Base-by-base conservation (phyloP, 1,140 invertebrate species). In the Camponotus vicinus region DNA sequence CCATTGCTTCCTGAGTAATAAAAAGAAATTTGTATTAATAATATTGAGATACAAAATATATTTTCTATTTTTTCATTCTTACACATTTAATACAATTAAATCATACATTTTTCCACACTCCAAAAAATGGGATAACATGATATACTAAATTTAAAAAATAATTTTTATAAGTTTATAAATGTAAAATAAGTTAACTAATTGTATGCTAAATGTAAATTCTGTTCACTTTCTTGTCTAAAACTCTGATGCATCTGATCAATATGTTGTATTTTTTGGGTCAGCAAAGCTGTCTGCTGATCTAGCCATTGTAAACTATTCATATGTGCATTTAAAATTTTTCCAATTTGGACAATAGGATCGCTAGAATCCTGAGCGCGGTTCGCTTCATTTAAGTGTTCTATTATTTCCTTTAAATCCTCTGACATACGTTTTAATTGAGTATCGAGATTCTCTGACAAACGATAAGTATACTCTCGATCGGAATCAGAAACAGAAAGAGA, bases 241-340 rank as follows among this genome's bases (percentile, higher is more conserved):
- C 96, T 96, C 84, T 98, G 98, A 93, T 98, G 97, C 91, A 98
- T 96, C 89, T 98, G 97, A 61, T 97, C 96, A 32, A 99, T 97
- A 69, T 98, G 97, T 90, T 99, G 98, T 57, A 98, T 96, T 92
- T 97, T 97, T 27, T 96, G 96, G 66, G 96, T 97, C 32, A 99
- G 96, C 77, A 97, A 95, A 0, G 96, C 96, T 3, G 97, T 97
- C 63, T 97, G 97, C 80, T 97, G 96, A 93, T 98, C 98, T 45
- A 99, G 97, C 98, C 98, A 99, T 90, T 99, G 98, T 89, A 99
- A 96, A 0, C 98, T 98, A 85, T 98, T 98, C 97, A 99, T 99
- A 92, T 99, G 99, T 0, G 98, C 98, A 94, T 99, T 99, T 0
- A 99, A 95, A 89, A 99, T 99, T 89, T 98, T 98, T 2, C 98